Conservation (phyloP, 1,140 invertebrate species). For the Oncopodura yosiiana region DNA sequence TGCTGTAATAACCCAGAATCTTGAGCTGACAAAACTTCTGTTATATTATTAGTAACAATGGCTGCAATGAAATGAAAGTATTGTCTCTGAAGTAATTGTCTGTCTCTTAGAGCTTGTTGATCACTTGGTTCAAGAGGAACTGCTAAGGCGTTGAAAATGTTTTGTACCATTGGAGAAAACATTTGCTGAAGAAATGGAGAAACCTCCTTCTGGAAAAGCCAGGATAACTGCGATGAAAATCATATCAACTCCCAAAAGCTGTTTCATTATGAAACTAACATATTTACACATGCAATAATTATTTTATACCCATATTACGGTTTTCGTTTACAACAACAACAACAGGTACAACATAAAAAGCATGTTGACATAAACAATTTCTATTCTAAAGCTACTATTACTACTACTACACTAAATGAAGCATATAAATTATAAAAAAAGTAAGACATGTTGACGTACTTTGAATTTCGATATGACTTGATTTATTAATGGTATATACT, state of each 20-base stretch:
- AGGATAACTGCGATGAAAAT: slow-evolving; percentile 35
- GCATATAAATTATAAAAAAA: neutral
- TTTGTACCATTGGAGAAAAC: slow-evolving; percentile 47
- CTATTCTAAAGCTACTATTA: neutral
- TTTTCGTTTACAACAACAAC: no score
- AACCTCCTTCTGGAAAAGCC: slow-evolving; percentile 46
- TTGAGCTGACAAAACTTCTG: slow-evolving; percentile 45
- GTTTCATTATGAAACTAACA: no score
- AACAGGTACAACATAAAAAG: no score
- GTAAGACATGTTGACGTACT: no score
- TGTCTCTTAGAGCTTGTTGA: slow-evolving; percentile 44
- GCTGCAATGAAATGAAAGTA: slow-evolving; percentile 49
- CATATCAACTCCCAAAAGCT: neutral
- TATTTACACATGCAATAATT: no score
- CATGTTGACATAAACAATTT: neutral
- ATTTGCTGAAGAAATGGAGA: slow-evolving; percentile 46
- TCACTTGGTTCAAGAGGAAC: slow-evolving; percentile 45
- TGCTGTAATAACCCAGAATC: slow-evolving; percentile 37
- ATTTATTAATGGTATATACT: slow-evolving; percentile 52
- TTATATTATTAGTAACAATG: slow-evolving; percentile 45
- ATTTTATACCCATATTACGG: no score
- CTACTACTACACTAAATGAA: neutral
- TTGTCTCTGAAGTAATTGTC: slow-evolving; percentile 44
- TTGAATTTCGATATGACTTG: slow-evolving; percentile 53
- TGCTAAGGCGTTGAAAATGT: slow-evolving; percentile 44